Evolutionary conservation across 23 tunicate species (phyloP), one percentile per base, ranked within the genome.

Genomic region (Ascidia mentula): DNA sequence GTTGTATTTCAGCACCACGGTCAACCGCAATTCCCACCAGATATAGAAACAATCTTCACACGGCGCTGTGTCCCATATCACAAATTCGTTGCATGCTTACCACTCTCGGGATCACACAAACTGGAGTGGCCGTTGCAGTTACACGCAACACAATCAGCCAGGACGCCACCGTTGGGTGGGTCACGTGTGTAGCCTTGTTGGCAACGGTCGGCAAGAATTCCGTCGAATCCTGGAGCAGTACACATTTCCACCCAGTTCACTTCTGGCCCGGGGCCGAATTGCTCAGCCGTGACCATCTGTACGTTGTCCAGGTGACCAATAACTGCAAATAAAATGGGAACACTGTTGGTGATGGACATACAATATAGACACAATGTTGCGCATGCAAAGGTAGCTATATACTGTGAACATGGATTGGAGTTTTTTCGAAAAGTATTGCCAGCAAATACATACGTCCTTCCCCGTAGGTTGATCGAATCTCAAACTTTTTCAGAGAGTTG

Each of bases 221-320:
- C 96, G 0, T 26, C 45, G 42, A 85, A 89, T 2, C 85, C 82
- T 0, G 59, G 61, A 32, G 69, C 81, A 18, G 79, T 80, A 61
- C 99, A 96, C 9, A 32, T 26, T 65, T 96, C 99, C 65, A 96
- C 96, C 99, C 99, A 96, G 61, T 88, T 80, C 0, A 97, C 99
- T 34, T 71, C 70, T 12, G 82, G 78, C 0, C 97, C 99, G 46
- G 37, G 31, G 20, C 89, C 93, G 37, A 69, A 82, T n/a, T 34
- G 22, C 40, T 87, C 99, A 5, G 92, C 92, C 24, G 91, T 61
- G 32, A 76, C 82, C 72, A 95, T 33, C 37, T 69, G 80, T 0
- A 89, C 95, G 65, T 84, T 87, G 72, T 90, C 91, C 74, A 87
- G 37, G 34, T 85, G 61, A 9, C 83, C 90, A 9, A n/a, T 35